Conservation (phyloP, 1,140 invertebrate species). For the Muscidifurax raptorellus region DNA sequence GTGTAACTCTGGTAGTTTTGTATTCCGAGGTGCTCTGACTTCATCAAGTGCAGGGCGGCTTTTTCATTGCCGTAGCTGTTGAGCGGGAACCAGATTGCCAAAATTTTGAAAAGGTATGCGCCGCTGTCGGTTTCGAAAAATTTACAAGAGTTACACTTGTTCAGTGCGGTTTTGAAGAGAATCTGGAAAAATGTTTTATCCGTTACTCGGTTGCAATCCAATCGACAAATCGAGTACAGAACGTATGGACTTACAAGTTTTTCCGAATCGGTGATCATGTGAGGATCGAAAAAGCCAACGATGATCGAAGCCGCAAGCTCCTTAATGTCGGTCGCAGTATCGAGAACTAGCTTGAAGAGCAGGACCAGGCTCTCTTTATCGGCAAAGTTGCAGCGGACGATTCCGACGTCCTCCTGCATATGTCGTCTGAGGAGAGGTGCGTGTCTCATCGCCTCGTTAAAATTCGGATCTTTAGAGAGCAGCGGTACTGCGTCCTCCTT, state of each 20-base stretch:
- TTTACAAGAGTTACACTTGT: conserved; percentile 74
- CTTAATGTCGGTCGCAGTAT: conserved; percentile 74
- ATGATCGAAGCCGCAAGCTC: conserved; percentile 70
- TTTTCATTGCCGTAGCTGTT: background rate
- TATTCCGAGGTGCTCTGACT: background rate
- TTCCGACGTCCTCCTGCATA: conserved; percentile 54
- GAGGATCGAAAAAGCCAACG: conserved; percentile 65
- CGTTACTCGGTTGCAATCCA: background rate
- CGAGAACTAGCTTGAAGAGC: conserved; percentile 68
- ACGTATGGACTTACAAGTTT: conserved; percentile 56
- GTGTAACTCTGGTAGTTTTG: conserved; percentile 36
- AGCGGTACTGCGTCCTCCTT: background rate
- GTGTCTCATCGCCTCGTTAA: conserved; percentile 40
- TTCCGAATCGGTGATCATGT: conserved; percentile 56
- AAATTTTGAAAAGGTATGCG: conserved; percentile 70
- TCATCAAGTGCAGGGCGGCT: background rate
- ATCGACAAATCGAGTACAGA: background rate
- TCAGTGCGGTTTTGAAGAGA: conserved; percentile 67
- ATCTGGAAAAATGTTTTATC: conserved; percentile 50
- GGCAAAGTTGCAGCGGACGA: conserved; percentile 65
- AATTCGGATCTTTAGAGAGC: conserved; percentile 36
- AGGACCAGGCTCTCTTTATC: conserved; percentile 59
- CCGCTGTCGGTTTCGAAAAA: conserved; percentile 77
- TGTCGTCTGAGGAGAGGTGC: conserved; percentile 16
- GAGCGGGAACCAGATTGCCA: conserved; percentile 61